These are phyloP conservation scores for Hormaphis cornu DNA, from an alignment of 1,140 invertebrate genomes.

Conservation along the genomic window DNA sequence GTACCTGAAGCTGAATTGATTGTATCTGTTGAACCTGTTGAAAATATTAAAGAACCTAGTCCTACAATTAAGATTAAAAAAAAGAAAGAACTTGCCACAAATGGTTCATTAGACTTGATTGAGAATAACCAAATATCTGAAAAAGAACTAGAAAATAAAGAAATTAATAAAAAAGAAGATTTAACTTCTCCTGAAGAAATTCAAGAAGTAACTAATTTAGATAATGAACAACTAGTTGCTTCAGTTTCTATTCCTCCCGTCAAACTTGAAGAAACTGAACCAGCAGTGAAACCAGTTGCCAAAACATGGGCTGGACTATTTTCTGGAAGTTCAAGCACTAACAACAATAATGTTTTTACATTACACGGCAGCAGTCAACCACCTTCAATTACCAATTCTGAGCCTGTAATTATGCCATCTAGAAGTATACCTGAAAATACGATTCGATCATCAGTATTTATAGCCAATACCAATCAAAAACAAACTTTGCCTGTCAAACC, in stretches of 20 bases:
- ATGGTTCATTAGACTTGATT: not conserved
- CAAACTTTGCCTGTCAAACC: not conserved
- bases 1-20: not conserved
- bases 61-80: not conserved
- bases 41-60: not conserved
- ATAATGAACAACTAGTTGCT: not conserved
- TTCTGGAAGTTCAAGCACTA: slow-evolving; percentile 11
- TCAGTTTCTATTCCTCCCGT: not conserved
- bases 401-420: slow-evolving; percentile 7
- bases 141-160: too few relatives aligned
- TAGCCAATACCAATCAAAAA: slow-evolving; percentile 12
- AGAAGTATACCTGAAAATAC: slow-evolving; percentile 8
- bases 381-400: not conserved
- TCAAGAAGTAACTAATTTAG: not conserved
- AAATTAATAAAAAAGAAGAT: not conserved
- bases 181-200: not conserved
- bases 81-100: not conserved
- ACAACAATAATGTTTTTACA: slow-evolving; percentile 17
- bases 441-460: not conserved
- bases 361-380: slow-evolving; percentile 18
- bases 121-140: not conserved
- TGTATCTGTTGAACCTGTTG: not conserved
- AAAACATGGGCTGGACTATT: slow-evolving; percentile 27
- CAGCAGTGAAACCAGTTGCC: not conserved
- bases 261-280: slow-evolving; percentile 3